Percentiles rank a stretch among this genome's conserved stretches.
Conservation (phyloP, 92 coral and sea anemone genomes). For the Phenganax stokvisi region DNA sequence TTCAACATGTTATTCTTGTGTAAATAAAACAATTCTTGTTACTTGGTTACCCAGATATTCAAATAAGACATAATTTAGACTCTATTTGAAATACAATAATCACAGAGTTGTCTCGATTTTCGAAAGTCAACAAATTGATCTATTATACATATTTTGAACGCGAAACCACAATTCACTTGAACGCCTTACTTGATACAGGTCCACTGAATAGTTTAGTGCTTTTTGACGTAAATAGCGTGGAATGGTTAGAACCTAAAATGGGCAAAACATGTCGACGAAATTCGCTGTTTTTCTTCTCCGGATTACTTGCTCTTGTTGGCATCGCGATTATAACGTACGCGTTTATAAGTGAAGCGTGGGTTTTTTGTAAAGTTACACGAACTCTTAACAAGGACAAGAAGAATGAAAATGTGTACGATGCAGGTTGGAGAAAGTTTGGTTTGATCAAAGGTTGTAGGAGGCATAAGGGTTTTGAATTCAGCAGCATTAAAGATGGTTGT, state of each 20-base stretch:
- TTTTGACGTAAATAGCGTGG: not conserved
- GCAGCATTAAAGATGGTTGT: slow-evolving; percentile 12
- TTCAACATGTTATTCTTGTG: not conserved
- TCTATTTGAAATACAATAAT: not conserved
- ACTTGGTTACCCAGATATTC: slow-evolving; percentile 27
- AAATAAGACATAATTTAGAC: not conserved
- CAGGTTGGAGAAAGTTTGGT: slow-evolving; percentile 36
- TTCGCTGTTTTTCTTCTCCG: slow-evolving; percentile 37
- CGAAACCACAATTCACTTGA: no score
- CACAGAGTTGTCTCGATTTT: not conserved
- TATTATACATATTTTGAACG: not conserved
- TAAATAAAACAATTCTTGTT: slow-evolving; percentile 7
- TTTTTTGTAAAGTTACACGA: slow-evolving; percentile 1
- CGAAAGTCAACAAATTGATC: slow-evolving; percentile 4
- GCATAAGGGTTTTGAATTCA: not conserved
- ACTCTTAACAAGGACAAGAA: not conserved
- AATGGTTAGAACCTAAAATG: not conserved
- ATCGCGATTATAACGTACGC: slow-evolving; percentile 1
- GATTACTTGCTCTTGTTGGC: slow-evolving; percentile 14
- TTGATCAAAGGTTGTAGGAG: slow-evolving; percentile 12
- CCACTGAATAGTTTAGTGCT: not conserved
- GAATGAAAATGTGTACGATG: not conserved
- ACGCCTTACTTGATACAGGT: no score
- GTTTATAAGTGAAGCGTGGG: slow-evolving; percentile 19
- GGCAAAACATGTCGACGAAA: slow-evolving; percentile 36